Base-by-base conservation (phyloP, 1,140 invertebrate genomes). In the Apis dorsata region DNA sequence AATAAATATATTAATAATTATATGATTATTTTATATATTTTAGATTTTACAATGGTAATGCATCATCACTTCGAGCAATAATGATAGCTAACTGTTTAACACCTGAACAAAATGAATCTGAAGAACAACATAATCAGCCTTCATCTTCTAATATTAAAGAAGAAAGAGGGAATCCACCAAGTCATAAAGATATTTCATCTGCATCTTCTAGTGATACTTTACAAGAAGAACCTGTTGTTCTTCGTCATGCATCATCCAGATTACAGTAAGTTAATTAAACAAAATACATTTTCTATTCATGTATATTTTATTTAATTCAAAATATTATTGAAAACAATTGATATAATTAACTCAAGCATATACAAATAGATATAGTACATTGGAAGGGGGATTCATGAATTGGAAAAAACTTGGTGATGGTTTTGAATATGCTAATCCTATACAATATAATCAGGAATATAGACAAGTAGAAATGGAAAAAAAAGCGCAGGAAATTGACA, bases 21-120 rank as follows among this genome's bases (percentile, higher is more conserved):
- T 60, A 51, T 34, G n/a, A 24, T 24, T 74, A 49, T 72, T 65
- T 82, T 65, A 59, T 19, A 75, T 75, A 24, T 88, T 89, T n/a
- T 66, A 95, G 95, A 79, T 98, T 98, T 92, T 97, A 97, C 89
- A 98, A 98, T 93, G 94, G 95, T 10, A 98, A 97, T 93, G 97
- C 97, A 8, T 97, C 97, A 85, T 97, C 97, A 1, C 95, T 98
- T 59, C 95, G 97, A 76, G 95, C 96, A n/a, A 94, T 97, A 73
- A 96, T 97, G 94, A 94, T 97, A n/a, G 96, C 96, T 0, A 96
- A 96, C 91, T 97, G 96, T 92, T 90, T 95, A 19, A 92, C 92
- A 79, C 93, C 92, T 76, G 93, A 92, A 84, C 90, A 84, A 76
- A 90, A 89, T 59, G 91, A 93, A 87, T 85, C 90, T 34, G 90